Conservation (phyloP, 2,797 vertebrate genomes). For the Chrysocyon brachyurus region DNA sequence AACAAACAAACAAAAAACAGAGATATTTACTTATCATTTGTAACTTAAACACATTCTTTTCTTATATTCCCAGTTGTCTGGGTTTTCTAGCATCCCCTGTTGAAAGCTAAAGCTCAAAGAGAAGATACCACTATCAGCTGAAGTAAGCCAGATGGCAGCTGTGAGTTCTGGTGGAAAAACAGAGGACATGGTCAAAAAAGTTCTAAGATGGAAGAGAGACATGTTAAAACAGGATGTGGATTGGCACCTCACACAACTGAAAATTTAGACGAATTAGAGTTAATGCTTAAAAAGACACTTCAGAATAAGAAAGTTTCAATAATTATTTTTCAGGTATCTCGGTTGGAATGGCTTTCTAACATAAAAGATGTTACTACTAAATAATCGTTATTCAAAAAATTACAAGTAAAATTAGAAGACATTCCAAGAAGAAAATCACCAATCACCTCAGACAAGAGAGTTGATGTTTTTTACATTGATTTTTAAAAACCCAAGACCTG, state of each 20-base stretch:
- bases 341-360: background rate
- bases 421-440: background rate
- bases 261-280: background rate
- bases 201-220: background rate
- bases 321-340: background rate
- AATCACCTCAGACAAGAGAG: background rate
- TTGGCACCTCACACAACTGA: background rate
- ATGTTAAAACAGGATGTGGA: background rate
- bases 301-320: background rate
- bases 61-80: background rate
- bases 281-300: background rate
- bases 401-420: background rate
- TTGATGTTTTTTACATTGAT: background rate
- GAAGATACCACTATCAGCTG: background rate
- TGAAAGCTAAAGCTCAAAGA: background rate
- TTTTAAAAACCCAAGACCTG: background rate
- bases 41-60: background rate
- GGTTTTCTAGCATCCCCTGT: background rate
- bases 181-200: background rate
- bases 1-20: background rate
- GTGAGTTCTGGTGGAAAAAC: background rate
- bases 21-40: background rate
- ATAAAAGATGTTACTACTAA: background rate
- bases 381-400: background rate
- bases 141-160: background rate